phyloP scores from a whole-genome alignment of 2,113 vertebrate genomes.

The Nesoenas mayeri region DNA sequence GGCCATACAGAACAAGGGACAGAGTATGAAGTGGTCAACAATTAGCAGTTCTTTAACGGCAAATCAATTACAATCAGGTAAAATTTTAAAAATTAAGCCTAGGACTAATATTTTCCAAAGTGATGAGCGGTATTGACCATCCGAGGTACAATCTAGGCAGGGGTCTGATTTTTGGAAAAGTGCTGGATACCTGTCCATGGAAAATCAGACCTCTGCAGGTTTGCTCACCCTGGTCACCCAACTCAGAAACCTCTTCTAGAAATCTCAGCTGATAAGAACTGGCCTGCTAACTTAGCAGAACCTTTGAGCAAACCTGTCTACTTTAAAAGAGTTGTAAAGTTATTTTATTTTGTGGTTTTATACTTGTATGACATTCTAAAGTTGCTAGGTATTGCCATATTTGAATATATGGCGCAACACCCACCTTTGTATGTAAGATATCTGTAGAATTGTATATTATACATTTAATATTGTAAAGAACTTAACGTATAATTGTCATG shows the following conservation, averaged over 20 bases:
- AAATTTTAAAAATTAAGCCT: not conserved
- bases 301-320: conserved; percentile 30
- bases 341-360: conserved; percentile 70
- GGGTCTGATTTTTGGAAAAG: conserved; percentile 34
- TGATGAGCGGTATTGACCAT: not conserved
- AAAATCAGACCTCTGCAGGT: conserved; percentile 1
- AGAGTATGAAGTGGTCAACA: not conserved
- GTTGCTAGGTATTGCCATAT: conserved; percentile 43
- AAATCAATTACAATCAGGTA: not conserved
- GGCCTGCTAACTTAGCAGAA: conserved; percentile 34
- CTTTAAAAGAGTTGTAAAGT: conserved; percentile 61
- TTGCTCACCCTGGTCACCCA: not conserved
- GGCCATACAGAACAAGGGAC: conserved; percentile 2
- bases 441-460: conserved; percentile 84
- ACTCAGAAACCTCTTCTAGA: not conserved
- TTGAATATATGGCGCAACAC: conserved; percentile 42
- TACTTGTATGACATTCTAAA: conserved; percentile 64
- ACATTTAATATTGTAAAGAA: conserved; percentile 84
- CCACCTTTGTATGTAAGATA: conserved; percentile 74
- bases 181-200: conserved; percentile 28
- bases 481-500: conserved; percentile 75
- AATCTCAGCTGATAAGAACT: not conserved
- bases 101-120: not conserved
- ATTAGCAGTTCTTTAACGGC: not conserved
- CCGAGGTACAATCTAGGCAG: not conserved